Conservation (phyloP, 2,113 vertebrate species). For the Noctilio leporinus region DNA sequence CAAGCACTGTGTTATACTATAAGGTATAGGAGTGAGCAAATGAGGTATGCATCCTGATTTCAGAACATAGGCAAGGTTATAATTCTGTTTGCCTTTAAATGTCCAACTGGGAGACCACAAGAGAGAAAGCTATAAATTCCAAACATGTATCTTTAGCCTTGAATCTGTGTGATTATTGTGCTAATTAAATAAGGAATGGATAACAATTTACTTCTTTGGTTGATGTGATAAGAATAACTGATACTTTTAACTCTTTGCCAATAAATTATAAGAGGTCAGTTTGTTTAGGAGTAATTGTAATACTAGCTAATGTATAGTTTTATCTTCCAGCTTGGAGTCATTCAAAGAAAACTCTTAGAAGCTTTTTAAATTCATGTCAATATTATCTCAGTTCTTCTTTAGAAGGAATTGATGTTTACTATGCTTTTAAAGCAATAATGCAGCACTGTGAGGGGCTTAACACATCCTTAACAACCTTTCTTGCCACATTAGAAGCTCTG, state of each 20-base stretch:
- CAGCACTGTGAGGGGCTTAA: neutral
- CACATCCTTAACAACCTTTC: constrained; percentile 27
- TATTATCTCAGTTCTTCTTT: neutral
- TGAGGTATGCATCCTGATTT: fast-evolving
- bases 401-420: neutral
- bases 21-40: neutral
- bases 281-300: neutral
- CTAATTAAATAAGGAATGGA: neutral
- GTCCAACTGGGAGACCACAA: neutral
- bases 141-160: neutral
- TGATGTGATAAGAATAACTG: neutral
- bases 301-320: neutral
- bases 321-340: neutral
- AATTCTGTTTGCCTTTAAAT: neutral
- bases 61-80: neutral
- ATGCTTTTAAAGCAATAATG: neutral
- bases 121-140: neutral
- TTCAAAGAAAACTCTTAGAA: neutral
- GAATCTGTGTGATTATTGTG: neutral
- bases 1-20: neutral
- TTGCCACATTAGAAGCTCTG: neutral
- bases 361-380: neutral
- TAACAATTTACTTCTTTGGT: neutral
- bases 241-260: neutral
- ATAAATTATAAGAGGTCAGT: neutral